Evolutionary conservation across 2,888 invertebrate genomes (phyloP).

Genomic region (Atrina japonica): DNA sequence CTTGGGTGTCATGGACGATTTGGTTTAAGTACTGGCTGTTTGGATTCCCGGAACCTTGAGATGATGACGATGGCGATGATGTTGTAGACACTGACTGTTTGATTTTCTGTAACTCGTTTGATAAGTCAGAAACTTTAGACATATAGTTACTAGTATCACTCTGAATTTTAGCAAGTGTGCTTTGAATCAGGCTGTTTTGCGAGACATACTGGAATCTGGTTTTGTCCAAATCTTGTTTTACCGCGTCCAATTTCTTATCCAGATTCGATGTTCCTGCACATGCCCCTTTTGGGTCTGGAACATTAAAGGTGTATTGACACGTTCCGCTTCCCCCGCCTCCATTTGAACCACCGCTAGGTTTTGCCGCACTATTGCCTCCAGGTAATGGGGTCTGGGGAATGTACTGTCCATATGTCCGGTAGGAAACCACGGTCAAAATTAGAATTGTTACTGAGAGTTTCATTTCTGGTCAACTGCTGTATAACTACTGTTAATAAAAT

Average conservation of each 20-base stretch:
- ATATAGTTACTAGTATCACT: constrained; percentile 34
- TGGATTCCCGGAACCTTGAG: background rate
- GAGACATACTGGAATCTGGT: constrained; percentile 51
- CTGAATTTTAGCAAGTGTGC: constrained; percentile 42
- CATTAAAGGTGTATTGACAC: constrained; percentile 49
- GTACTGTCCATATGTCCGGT: constrained; percentile 23
- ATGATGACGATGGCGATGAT: background rate
- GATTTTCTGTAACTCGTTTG: constrained; percentile 29
- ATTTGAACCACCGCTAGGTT: background rate
- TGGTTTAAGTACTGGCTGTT: constrained; percentile 33
- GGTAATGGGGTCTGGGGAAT: constrained; percentile 25
- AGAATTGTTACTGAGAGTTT: background rate
- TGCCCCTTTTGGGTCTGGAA: constrained; percentile 45
- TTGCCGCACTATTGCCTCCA: background rate
- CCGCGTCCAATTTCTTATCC: constrained; percentile 40
- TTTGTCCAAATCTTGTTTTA: constrained; percentile 51
- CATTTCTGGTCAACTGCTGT: too few relatives aligned
- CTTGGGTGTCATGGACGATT: constrained; percentile 42
- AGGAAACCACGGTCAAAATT: background rate
- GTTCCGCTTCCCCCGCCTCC: constrained; percentile 10
- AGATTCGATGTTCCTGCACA: constrained; percentile 43
- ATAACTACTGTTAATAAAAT: background rate
- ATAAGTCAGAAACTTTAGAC: constrained; percentile 35
- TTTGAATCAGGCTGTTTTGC: constrained; percentile 47
- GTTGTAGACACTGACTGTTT: constrained; percentile 17